Conservation (phyloP, 2,797 vertebrate species). For the Alca torda region DNA sequence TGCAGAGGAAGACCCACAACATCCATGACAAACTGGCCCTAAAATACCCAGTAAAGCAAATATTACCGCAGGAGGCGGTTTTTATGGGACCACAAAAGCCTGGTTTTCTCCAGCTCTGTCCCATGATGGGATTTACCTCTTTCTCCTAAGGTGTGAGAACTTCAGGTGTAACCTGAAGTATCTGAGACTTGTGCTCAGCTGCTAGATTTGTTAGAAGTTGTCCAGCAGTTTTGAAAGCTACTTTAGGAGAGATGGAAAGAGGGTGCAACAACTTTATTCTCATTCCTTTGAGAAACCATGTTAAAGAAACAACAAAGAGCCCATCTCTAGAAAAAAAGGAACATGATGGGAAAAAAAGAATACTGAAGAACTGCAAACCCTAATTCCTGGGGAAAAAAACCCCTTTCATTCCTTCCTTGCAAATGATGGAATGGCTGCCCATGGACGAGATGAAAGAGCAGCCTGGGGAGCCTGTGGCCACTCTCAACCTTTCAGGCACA, state of each 20-base stretch:
- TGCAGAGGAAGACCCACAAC: not conserved
- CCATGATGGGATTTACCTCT: not conserved
- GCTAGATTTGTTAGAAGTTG: not conserved
- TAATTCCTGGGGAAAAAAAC: not conserved
- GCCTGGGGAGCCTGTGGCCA: not conserved
- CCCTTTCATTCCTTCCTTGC: not conserved
- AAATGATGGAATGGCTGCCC: not conserved
- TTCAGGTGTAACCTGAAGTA: not conserved
- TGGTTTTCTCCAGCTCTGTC: not conserved
- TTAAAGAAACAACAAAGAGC: not conserved
- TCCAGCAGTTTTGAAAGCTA: not conserved
- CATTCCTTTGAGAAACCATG: not conserved
- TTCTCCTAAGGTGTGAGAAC: not conserved
- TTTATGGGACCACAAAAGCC: not conserved
- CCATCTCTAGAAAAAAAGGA: not conserved
- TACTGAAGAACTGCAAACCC: not conserved
- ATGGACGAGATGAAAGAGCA: not conserved
- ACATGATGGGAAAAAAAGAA: not conserved
- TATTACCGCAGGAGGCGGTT: not conserved
- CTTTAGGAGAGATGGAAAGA: not conserved
- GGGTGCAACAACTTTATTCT: not conserved
- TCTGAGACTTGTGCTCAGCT: not conserved
- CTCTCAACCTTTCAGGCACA: not conserved
- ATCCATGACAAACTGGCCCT: not conserved
- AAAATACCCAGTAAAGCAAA: not conserved